phyloP scores from a whole-genome alignment of 2,888 invertebrate species.

The Pachliopta kotzebuea region DNA sequence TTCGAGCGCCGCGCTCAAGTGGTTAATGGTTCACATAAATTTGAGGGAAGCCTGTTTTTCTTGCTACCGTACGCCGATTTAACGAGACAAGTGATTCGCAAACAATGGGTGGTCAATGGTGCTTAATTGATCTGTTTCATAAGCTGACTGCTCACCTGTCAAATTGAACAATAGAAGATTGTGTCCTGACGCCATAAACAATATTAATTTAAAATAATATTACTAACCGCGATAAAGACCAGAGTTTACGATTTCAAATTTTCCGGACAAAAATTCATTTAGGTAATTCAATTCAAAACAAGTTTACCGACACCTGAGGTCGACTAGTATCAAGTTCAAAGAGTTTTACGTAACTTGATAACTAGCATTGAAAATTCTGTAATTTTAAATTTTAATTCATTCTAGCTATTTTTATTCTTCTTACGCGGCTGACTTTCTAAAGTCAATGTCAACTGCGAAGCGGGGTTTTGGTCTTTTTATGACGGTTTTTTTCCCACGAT shows the following conservation, averaged over 20 bases:
- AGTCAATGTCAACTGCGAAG: conserved; percentile 20
- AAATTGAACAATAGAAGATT: conserved; percentile 22
- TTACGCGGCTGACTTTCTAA: conserved; percentile 24
- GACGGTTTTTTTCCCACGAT: conserved; percentile 23
- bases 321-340: conserved; percentile 24
- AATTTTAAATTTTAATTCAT: conserved; percentile 12
- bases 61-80: conserved; percentile 44
- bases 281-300: conserved; percentile 3
- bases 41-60: conserved; percentile 55
- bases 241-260: not conserved
- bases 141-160: conserved; percentile 30
- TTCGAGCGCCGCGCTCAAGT: conserved; percentile 46
- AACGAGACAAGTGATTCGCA: conserved; percentile 67
- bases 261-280: not conserved
- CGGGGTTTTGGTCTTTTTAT: conserved; percentile 15
- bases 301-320: conserved; percentile 17
- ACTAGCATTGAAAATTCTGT: conserved; percentile 18
- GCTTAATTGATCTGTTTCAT: conserved; percentile 58
- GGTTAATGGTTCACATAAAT: conserved; percentile 65
- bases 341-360: conserved; percentile 8
- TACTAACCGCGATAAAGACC: not conserved
- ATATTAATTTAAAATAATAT: not conserved
- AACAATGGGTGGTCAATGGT: conserved; percentile 61
- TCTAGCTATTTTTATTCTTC: conserved; percentile 3
- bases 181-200: conserved; percentile 2